Evolutionary conservation across 2,797 vertebrate species (phyloP).

Genomic region (Chrysocyon brachyurus): DNA sequence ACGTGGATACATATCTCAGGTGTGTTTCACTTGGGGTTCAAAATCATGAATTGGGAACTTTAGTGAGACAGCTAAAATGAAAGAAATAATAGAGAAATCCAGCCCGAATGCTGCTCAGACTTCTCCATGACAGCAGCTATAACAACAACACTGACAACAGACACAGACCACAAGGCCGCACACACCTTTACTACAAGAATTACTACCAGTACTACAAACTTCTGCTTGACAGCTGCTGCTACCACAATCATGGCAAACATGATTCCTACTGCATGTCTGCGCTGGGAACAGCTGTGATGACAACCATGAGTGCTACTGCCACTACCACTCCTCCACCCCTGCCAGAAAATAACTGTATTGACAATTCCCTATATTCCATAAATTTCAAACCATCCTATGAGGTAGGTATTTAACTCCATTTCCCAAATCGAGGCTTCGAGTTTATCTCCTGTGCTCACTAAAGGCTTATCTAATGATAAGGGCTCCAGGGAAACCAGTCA

Average conservation of each 20-base stretch:
- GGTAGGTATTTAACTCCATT: background rate
- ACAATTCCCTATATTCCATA: background rate
- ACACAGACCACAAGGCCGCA: background rate
- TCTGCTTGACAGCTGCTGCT: background rate
- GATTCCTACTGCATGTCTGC: accelerated
- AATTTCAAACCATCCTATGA: background rate
- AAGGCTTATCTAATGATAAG: background rate
- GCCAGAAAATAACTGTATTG: background rate
- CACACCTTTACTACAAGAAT: background rate
- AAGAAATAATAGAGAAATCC: background rate
- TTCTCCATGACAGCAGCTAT: background rate
- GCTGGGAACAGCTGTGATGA: accelerated
- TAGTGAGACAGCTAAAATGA: background rate
- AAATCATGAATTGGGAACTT: background rate
- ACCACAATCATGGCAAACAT: background rate
- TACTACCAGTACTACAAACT: background rate
- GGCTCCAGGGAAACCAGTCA: background rate
- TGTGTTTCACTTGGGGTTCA: background rate
- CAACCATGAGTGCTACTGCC: accelerated
- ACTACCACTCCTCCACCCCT: no score
- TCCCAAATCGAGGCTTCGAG: background rate
- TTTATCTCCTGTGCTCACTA: background rate
- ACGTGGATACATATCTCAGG: background rate
- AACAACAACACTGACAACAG: background rate
- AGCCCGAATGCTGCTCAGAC: background rate